These are phyloP conservation scores for Lampropteryx suffumata DNA, from an alignment of 2,888 invertebrate species.

Conservation along the genomic window DNA sequence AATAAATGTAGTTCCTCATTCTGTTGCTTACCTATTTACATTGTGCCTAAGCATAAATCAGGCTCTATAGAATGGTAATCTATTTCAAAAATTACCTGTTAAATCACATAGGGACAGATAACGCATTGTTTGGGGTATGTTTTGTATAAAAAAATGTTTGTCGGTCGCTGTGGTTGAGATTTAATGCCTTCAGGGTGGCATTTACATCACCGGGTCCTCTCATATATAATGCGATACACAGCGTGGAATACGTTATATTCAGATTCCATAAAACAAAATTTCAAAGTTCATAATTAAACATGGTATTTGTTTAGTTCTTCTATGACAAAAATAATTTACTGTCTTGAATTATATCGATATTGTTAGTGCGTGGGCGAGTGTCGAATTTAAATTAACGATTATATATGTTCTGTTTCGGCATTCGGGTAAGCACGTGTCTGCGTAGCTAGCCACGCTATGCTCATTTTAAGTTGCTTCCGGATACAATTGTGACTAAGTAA, in stretches of 20 bases:
- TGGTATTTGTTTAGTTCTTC: conserved; percentile 33
- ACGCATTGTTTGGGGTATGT: conserved; percentile 74
- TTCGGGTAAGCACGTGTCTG: conserved; percentile 57
- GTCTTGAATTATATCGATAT: conserved; percentile 62
- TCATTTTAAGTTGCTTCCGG: conserved; percentile 71
- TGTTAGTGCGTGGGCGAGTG: conserved; percentile 62
- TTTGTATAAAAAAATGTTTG: conserved; percentile 72
- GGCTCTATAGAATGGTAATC: conserved; percentile 74
- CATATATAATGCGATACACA: conserved; percentile 46
- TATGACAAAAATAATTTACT: conserved; percentile 45
- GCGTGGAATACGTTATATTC: conserved; percentile 44
- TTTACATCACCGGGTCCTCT: conserved; percentile 60
- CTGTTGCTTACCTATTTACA: conserved; percentile 78
- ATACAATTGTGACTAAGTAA: conserved; percentile 39
- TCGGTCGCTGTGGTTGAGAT: conserved; percentile 66
- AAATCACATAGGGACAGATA: conserved; percentile 82
- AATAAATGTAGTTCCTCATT: conserved; percentile 82
- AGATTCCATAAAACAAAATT: conserved; percentile 38
- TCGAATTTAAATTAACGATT: conserved; percentile 73
- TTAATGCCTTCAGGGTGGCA: conserved; percentile 78
- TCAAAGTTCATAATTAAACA: conserved; percentile 27
- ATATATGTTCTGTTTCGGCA: conserved; percentile 65
- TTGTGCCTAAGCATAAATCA: conserved; percentile 72
- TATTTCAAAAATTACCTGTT: conserved; percentile 80
- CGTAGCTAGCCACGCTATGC: conserved; percentile 40